Base-by-base conservation (phyloP, 1,140 invertebrate species). In the Phenacoccus solenopsis region DNA sequence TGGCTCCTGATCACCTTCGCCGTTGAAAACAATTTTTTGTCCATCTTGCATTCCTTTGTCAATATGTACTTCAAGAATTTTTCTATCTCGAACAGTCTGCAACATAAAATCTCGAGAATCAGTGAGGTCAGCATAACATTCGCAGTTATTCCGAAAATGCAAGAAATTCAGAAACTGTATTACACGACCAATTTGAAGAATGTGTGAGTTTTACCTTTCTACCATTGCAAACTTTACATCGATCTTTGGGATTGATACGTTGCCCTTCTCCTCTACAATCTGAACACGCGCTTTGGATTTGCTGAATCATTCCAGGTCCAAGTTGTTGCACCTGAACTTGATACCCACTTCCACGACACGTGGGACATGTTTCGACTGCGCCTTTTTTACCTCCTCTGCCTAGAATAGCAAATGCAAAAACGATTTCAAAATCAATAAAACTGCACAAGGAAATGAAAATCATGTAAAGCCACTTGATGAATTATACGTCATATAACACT, bases 41-140 rank as follows among this genome's bases (percentile, higher is more conserved):
- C 92, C 94, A 80, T 99, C 95, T 59, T 85, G 84, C 96, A 98
- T 99, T 73, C 95, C 96, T 79, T 97, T 97, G 76, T 99, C 96
- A 67, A 99, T 90, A 78, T 98, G 92, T 24, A 99, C 96, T 81
- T 99, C 96, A 0, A 99, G 81, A 71, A 98, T 93, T 81, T 98
- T 98, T 57, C 94, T 87, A 74, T 71, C 71, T n/a, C 71, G 71
- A 28, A 38, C 7, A 71, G 69, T 68, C 71, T 71, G 22, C 7
- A 7, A 67, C 12, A 4, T 30, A 28, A 35, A 28, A 28, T 61
- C 22, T 67, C 49, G n/a, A 61, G 13, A 30, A 67, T 22, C 22
- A 57, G 13, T 10, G 4, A 2, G 28, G 27, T 64, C 2, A 12
- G 28, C n/a, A 49, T 64, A 13, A 67, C 21, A 12, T 67, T 2